These are phyloP conservation scores for Epiperipatus broadwayi DNA, from an alignment of 2,888 invertebrate species.

Conservation along the genomic window DNA sequence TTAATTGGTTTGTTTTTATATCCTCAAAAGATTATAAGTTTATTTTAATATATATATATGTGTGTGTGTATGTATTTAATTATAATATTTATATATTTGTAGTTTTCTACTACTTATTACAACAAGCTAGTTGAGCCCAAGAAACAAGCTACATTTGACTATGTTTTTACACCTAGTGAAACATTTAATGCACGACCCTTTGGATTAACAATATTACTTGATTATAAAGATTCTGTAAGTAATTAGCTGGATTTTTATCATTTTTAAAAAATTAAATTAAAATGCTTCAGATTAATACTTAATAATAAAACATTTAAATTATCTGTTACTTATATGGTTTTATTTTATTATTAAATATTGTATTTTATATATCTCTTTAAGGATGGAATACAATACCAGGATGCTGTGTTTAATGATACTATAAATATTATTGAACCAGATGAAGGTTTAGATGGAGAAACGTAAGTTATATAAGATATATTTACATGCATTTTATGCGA, in stretches of 20 bases:
- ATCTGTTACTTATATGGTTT: no score
- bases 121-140: slow-evolving; percentile 69
- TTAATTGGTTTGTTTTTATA: no score
- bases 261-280: no score
- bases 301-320: no score
- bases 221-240: slow-evolving; percentile 59
- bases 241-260: slow-evolving; percentile 1
- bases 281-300: no score
- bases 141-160: slow-evolving; percentile 82
- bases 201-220: slow-evolving; percentile 75
- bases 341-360: no score
- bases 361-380: no score
- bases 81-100: slow-evolving; percentile 18
- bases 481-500: slow-evolving; percentile 6
- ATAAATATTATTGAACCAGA: slow-evolving; percentile 86
- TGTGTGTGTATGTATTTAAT: no score
- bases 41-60: no score
- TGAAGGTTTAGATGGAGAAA: slow-evolving; percentile 92
- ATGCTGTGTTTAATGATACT: slow-evolving; percentile 94
- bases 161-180: slow-evolving; percentile 85
- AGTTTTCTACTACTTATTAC: slow-evolving; percentile 71
- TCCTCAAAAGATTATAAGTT: no score
- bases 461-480: slow-evolving; percentile 29
- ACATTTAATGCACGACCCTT: slow-evolving; percentile 92
- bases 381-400: slow-evolving; percentile 32